Percentiles rank a stretch among this genome's conserved stretches.
These are phyloP conservation scores for Hesperophylax magnus DNA, from an alignment of 1,140 invertebrate genomes.

Conservation along the genomic window DNA sequence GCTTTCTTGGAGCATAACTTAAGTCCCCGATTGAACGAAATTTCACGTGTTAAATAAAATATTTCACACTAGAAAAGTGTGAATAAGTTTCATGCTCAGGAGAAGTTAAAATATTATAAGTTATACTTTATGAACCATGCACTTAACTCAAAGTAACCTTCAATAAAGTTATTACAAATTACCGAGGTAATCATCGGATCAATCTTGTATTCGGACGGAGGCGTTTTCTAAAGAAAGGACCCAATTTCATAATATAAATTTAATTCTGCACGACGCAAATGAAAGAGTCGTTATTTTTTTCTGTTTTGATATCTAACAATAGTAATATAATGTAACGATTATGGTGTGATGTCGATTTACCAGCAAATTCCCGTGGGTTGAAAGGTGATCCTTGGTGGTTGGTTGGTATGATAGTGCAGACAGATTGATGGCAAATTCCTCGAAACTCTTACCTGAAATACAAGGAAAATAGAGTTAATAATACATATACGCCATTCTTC, in stretches of 20 bases:
- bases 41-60: constrained; percentile 3
- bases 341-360: not conserved
- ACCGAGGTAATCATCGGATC: not conserved
- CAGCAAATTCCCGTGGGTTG: not conserved
- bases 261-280: too few relatives aligned
- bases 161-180: constrained; percentile 20
- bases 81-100: constrained; percentile 9
- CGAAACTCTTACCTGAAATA: constrained; percentile 31
- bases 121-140: not conserved
- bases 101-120: constrained; percentile 8
- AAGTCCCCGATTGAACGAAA: constrained; percentile 12
- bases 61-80: constrained; percentile 3
- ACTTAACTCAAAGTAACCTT: not conserved
- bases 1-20: not conserved
- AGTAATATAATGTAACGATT: too few relatives aligned
- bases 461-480: constrained; percentile 7
- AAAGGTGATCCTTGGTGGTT: not conserved
- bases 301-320: too few relatives aligned
- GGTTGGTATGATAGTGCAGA: not conserved
- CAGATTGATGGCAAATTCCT: not conserved
- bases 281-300: too few relatives aligned
- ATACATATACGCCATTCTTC: not conserved
- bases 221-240: too few relatives aligned
- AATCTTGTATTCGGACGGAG: too few relatives aligned
- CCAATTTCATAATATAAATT: too few relatives aligned